Evolutionary conservation across 1,140 invertebrate genomes (phyloP).

Genomic region (Pinna nobilis): DNA sequence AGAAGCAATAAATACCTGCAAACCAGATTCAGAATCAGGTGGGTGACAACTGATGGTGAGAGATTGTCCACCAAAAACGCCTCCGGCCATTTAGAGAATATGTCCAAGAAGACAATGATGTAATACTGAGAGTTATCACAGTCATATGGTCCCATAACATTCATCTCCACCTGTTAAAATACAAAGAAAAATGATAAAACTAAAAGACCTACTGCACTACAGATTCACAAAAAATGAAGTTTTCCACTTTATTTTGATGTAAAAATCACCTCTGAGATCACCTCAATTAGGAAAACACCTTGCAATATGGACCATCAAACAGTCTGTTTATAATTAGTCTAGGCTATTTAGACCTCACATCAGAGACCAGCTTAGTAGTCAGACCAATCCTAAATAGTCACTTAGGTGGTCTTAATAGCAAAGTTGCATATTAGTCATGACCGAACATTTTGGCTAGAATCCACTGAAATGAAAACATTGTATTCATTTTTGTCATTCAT

Average conservation of each 20-base stretch:
- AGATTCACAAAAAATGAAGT: background rate
- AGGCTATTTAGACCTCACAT: no score
- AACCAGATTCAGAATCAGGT: conserved; percentile 50
- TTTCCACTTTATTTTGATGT: background rate
- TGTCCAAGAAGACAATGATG: conserved; percentile 53
- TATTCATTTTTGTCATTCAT: no score
- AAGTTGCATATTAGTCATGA: no score
- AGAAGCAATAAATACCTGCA: conserved; percentile 42
- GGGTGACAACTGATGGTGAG: conserved; percentile 42
- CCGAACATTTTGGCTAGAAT: no score
- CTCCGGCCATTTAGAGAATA: conserved; percentile 55
- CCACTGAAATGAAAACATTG: no score
- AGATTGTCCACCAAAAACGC: conserved; percentile 43
- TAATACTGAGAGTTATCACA: conserved; percentile 32
- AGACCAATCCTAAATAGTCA: no score
- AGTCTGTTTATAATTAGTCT: no score
- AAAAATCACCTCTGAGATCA: background rate
- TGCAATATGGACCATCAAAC: no score
- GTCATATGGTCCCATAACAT: conserved; percentile 50
- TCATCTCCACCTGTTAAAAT: conserved; percentile 51
- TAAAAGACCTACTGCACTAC: background rate
- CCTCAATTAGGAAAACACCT: no score
- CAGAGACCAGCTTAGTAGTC: no score
- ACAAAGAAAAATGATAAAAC: background rate
- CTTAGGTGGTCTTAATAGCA: no score